Conservation (phyloP, 2,888 invertebrate genomes). For the Timema podura region DNA sequence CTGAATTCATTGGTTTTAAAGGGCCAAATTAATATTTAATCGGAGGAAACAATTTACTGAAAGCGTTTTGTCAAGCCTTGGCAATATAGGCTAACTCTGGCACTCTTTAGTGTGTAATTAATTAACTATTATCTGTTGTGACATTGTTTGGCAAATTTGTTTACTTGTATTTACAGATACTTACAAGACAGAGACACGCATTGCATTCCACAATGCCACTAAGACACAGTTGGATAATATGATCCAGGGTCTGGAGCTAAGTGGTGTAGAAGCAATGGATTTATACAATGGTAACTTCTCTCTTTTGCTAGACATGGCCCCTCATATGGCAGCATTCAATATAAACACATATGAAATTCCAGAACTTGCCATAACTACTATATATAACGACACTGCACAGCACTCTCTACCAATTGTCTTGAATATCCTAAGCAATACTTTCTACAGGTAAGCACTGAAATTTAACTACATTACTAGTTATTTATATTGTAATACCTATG, state of each 20-base stretch:
- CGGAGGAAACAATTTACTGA: no score
- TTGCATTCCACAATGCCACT: conserved; percentile 60
- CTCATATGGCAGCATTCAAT: conserved; percentile 64
- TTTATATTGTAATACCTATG: background rate
- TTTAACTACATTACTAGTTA: background rate
- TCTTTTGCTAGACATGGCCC: conserved; percentile 56
- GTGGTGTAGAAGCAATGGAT: conserved; percentile 44
- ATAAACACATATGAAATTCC: conserved; percentile 52
- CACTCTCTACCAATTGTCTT: conserved; percentile 74
- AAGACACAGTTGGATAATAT: conserved; percentile 40
- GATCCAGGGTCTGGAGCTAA: conserved; percentile 39
- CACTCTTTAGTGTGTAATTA: no score
- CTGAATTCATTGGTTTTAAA: no score
- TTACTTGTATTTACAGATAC: conserved; percentile 43
- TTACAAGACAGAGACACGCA: conserved; percentile 55
- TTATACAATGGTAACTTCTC: conserved; percentile 65
- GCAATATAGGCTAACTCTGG: no score
- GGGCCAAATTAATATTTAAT: no score
- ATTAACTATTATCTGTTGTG: no score
- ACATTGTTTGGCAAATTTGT: no score
- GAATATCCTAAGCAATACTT: conserved; percentile 66
- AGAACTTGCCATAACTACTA: conserved; percentile 56
- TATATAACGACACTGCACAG: conserved; percentile 74
- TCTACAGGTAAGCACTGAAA: conserved; percentile 55
- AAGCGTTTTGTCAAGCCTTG: no score